Percentiles rank a stretch among this genome's conserved stretches.
Conservation (phyloP, 1,140 invertebrate species). For the Scylla paramamosain region DNA sequence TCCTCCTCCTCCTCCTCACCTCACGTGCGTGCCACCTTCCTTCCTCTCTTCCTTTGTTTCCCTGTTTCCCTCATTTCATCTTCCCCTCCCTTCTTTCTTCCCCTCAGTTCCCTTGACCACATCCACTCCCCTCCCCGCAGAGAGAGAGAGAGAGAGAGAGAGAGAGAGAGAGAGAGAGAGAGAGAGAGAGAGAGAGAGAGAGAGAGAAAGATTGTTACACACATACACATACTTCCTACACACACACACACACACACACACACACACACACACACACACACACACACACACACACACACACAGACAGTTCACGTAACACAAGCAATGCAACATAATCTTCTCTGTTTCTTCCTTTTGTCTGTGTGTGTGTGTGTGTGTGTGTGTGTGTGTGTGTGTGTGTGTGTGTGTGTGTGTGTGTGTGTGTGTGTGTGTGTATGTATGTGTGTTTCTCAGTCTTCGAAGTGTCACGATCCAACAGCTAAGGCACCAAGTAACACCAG, state of each 20-base stretch:
- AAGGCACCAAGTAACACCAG: neutral
- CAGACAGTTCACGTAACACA: neutral
- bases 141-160: slow-evolving; percentile 19
- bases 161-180: neutral
- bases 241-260: neutral
- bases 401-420: too few species aligned
- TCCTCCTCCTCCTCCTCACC: neutral
- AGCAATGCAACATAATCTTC: neutral
- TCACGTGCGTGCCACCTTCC: neutral
- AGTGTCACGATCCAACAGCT: neutral
- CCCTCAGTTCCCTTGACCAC: neutral
- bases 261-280: neutral
- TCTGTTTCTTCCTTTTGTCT: neutral
- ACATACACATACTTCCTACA: neutral
- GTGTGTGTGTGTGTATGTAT: too few species aligned
- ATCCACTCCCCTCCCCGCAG: neutral
- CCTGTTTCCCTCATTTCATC: neutral
- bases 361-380: slow-evolving; percentile 20
- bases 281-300: neutral
- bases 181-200: neutral
- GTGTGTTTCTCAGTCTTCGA: too few species aligned
- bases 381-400: neutral
- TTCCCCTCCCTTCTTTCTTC: neutral
- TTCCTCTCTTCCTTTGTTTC: neutral
- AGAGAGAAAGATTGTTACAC: neutral